Percentiles rank a stretch among this genome's conserved stretches.
Conservation (phyloP, 1,140 invertebrate species). For the Protaetia brevitarsis region DNA sequence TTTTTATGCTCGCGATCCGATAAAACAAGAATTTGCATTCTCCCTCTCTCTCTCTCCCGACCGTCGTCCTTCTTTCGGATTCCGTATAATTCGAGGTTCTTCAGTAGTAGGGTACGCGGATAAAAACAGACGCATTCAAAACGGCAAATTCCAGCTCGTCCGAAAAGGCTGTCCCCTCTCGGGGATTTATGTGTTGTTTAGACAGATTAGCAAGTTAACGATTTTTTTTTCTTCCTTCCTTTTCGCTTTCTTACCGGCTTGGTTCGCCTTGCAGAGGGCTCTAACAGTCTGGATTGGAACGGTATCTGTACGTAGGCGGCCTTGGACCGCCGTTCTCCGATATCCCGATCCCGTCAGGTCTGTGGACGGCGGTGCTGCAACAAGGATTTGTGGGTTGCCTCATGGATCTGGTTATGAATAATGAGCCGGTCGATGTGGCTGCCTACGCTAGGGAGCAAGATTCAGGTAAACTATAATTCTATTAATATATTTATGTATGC, state of each 20-base stretch:
- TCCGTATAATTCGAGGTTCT: no score
- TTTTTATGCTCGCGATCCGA: constrained; percentile 7
- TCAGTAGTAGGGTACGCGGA: no score
- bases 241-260: constrained; percentile 42
- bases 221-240: background rate
- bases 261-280: constrained; percentile 72
- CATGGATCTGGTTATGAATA: constrained; percentile 88
- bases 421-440: constrained; percentile 87
- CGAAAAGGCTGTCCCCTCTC: background rate
- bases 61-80: no score
- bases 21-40: constrained; percentile 12
- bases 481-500: constrained; percentile 13
- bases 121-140: background rate
- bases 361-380: constrained; percentile 87
- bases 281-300: constrained; percentile 82
- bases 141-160: background rate
- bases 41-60: background rate
- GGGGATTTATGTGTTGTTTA: constrained; percentile 2
- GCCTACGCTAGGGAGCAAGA: constrained; percentile 86
- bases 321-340: constrained; percentile 72
- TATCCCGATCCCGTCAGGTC: constrained; percentile 72
- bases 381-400: constrained; percentile 95
- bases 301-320: constrained; percentile 87
- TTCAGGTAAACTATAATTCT: constrained; percentile 61
- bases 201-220: background rate